Evolutionary conservation across 2,113 vertebrate species (phyloP), one percentile per base, ranked within the genome.

Genomic region (Python bivittatus): DNA sequence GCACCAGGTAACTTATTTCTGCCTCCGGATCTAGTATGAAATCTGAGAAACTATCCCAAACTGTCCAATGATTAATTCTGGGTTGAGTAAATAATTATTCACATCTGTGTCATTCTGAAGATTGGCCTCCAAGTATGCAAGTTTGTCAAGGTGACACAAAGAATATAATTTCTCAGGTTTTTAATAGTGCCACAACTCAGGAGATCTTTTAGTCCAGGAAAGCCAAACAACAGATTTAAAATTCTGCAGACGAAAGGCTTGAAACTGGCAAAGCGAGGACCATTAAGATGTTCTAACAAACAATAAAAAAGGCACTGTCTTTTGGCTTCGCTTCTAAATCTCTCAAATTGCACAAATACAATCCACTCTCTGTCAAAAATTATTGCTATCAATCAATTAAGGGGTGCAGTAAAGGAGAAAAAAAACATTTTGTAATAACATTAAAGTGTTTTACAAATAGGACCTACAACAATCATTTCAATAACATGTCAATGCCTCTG

Each of bases 381-480:
- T 88, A 93, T 91, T 93, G 90, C 89, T 79, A 92, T 90, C 95
- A 94, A 88, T 57, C 89, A 95, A 93, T 57, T 79, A 54, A 3
- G 11, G 72, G 88, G 88, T 0, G 20, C 89, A 93, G 38, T 10
- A 11, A 38, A 79, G 33, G 33, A 79, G 72, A 84, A 93, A 93
- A n/a, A 92, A 91, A 92, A 92, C 57, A 2, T 54, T 86, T 92
- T 83, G 90, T 89, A 93, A 91, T 87, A 93, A 94, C 89, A 17
- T 33, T 54, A 86, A 86, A 86, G 12, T 20, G 33, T 87, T 87
- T 87, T 87, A 57, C 29, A 38, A 87, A n/a, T 54, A 52, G 25
- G 84, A 86, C 17, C 84, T 23, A 53, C 6, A 86, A n/a, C 52
- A n/a, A n/a, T 79, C 17, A n/a, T n/a, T 86, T 52, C 52, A 53